Conservation (phyloP, 2,888 invertebrate genomes). For the Seira musarum region DNA sequence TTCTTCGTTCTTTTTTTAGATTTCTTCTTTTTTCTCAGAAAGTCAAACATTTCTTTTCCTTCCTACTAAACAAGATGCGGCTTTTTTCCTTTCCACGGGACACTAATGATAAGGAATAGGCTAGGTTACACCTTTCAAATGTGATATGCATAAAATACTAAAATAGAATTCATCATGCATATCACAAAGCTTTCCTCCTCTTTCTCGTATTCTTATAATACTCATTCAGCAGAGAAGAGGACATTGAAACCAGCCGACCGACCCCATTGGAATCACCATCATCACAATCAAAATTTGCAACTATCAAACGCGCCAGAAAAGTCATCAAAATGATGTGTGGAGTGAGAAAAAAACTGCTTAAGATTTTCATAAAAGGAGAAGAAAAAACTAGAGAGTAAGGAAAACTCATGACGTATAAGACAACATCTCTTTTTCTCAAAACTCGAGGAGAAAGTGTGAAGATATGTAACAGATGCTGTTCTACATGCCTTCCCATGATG, state of each 20-base stretch:
- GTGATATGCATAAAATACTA: neutral
- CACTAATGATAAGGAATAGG: neutral
- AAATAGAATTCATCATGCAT: neutral
- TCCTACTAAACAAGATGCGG: too few species aligned
- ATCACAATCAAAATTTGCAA: conserved; percentile 11
- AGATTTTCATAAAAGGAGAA: neutral
- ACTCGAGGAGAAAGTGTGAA: conserved; percentile 10
- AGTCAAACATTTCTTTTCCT: too few species aligned
- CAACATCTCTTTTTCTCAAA: neutral
- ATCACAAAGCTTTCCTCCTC: neutral
- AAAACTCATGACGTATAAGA: too few species aligned
- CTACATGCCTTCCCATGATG: conserved; percentile 30
- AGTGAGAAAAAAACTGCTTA: neutral
- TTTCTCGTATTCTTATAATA: too few species aligned
- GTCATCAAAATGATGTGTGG: conserved; percentile 18
- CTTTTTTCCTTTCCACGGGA: neutral
- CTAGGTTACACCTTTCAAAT: neutral
- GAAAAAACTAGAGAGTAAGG: too few species aligned
- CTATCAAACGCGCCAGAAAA: neutral
- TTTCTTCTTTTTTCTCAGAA: too few species aligned
- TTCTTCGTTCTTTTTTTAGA: neutral
- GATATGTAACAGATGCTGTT: conserved; percentile 52
- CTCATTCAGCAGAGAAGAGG: neutral
- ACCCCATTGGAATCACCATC: neutral
- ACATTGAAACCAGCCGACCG: conserved; percentile 8